Evolutionary conservation across 2,888 invertebrate species (phyloP).

Genomic region (Acronicta alni): DNA sequence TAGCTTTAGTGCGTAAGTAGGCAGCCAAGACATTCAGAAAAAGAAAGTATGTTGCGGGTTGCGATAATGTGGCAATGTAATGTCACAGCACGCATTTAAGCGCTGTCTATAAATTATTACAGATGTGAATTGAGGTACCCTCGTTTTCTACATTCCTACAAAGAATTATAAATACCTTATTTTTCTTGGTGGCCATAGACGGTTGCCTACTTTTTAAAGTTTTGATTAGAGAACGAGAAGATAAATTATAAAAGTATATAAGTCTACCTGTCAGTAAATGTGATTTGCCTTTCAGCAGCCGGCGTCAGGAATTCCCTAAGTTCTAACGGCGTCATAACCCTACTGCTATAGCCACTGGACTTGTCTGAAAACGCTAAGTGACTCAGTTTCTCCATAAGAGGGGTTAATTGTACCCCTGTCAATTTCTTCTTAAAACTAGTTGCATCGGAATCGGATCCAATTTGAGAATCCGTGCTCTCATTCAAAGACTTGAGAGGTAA

Average conservation of each 20-base stretch:
- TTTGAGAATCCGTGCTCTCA: slow-evolving; percentile 79
- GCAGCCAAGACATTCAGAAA: too few species aligned
- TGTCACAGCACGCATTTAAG: too few species aligned
- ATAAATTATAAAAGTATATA: not conserved
- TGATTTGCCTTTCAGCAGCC: slow-evolving; percentile 76
- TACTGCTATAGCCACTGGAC: slow-evolving; percentile 91
- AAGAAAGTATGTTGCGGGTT: too few species aligned
- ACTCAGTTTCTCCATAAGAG: slow-evolving; percentile 94
- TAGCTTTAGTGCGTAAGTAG: too few species aligned
- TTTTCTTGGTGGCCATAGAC: too few species aligned
- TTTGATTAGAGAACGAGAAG: too few species aligned
- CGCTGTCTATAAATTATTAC: too few species aligned
- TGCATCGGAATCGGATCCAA: slow-evolving; percentile 73
- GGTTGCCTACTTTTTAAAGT: too few species aligned
- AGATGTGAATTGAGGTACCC: too few species aligned
- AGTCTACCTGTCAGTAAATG: slow-evolving; percentile 76
- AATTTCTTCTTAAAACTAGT: slow-evolving; percentile 87
- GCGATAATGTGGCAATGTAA: too few species aligned
- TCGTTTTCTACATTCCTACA: too few species aligned
- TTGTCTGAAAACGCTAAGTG: slow-evolving; percentile 92
- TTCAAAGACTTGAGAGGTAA: slow-evolving; percentile 92
- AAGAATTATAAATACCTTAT: too few species aligned
- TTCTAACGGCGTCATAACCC: slow-evolving; percentile 91
- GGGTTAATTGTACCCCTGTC: slow-evolving; percentile 93
- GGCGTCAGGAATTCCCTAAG: slow-evolving; percentile 83